Base-by-base conservation (phyloP, 2,888 invertebrate species). In the Apamea crenata region DNA sequence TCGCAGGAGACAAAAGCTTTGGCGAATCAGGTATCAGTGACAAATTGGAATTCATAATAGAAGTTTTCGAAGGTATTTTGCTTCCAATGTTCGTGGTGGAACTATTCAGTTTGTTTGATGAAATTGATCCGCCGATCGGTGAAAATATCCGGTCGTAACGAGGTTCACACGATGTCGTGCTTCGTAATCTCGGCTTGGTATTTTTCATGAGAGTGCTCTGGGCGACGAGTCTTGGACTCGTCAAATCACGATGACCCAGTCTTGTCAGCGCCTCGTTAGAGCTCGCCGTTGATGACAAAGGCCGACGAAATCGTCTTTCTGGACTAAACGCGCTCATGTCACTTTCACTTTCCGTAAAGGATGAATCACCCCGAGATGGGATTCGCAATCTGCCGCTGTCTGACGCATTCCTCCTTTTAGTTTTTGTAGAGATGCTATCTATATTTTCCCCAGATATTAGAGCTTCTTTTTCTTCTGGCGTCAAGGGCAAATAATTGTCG, bases 401-500 rank as follows among this genome's bases (percentile, higher is more conserved):
- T 77, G 94, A 94, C 67, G 91, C 91, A 91, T 94, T 93, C 87
- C 94, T 94, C 87, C 94, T 93, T 91, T 94, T 96, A 83, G 92
- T 91, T 91, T 94, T 95, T 63, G 89, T 87, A 4, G 94, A 90
- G 61, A 90, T 85, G 77, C 88, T 86, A 71, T 94, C 93, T 84
- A 93, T 85, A 73, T 92, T 91, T 88, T 93, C 93, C 18, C 96
- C 96, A 47, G 95, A 94, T 91, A 97, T 93, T 66, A 97, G 68
- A 86, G 97, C 97, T 87, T 96, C 96, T 83, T 95, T 96, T 92
- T 97, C 96, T 91, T 96, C 96, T 77, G 94, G 92, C 47, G 96
- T 95, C 78, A 97, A 96, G 47, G 97, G 97, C 71, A 97, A 95
- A 90, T 97, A 97, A 91, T 97, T 97, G 75, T 96, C 97, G 88